phyloP scores from a whole-genome alignment of 2,797 vertebrate genomes.

The Neoniphon sammara region DNA sequence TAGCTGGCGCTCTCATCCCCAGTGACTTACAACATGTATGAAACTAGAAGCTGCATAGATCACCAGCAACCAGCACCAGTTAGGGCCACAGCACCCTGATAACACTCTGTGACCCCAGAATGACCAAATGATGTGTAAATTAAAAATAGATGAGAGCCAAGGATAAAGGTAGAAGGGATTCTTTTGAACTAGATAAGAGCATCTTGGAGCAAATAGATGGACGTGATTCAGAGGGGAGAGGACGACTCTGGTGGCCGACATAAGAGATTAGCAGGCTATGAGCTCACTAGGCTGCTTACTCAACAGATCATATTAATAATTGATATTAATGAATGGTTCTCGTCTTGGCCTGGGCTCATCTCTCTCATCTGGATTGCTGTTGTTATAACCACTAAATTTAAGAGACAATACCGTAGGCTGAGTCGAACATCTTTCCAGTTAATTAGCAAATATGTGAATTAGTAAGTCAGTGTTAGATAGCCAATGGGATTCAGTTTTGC shows the following conservation, averaged over 20 bases:
- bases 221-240: not conserved
- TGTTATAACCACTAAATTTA: too few species aligned
- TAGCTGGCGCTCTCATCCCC: conserved; percentile 5
- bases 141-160: not conserved
- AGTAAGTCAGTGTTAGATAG: too few species aligned
- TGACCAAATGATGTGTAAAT: conserved; percentile 11
- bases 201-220: not conserved
- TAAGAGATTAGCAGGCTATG: conserved; percentile 8
- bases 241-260: conserved; percentile 8
- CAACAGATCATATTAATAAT: conserved; percentile 14
- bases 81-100: not conserved
- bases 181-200: not conserved
- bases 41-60: too few species aligned
- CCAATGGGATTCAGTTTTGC: not conserved
- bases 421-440: not conserved
- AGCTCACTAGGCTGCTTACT: conserved; percentile 3
- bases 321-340: conserved; percentile 25
- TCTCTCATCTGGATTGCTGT: not conserved
- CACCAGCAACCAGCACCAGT: conserved; percentile 15
- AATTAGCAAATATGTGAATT: conserved; percentile 13
- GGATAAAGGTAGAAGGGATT: not conserved
- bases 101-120: conserved; percentile 36
- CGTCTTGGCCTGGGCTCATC: conserved; percentile 2
- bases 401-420: not conserved
- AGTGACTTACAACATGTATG: not conserved